Conservation (phyloP, 37 sponge, comb jelly and placozoan genomes). For the Corticium candelabrum region DNA sequence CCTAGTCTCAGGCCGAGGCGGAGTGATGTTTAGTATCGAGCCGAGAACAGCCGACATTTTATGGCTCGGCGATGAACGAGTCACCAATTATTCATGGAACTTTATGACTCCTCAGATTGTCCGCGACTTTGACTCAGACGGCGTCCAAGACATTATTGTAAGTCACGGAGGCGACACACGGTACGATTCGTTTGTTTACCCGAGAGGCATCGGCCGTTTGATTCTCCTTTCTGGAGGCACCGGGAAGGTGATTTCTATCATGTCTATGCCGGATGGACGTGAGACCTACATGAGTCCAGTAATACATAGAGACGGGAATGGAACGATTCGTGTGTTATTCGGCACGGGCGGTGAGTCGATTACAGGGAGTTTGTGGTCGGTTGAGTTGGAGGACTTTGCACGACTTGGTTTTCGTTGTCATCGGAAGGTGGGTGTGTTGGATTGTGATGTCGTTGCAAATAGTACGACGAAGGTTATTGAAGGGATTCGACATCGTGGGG, state of each 20-base stretch:
- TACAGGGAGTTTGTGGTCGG: neutral
- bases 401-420: neutral
- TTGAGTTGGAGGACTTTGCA: neutral
- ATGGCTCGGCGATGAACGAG: constrained; percentile 39
- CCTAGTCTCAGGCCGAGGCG: constrained; percentile 32
- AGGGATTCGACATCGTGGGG: neutral
- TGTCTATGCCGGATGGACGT: constrained; percentile 49
- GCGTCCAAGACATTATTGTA: constrained; percentile 41
- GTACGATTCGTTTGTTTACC: constrained; percentile 9
- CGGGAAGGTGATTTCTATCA: constrained; percentile 38
- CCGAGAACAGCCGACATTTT: constrained; percentile 25
- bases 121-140: constrained; percentile 61
- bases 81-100: constrained; percentile 27
- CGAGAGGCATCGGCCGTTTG: constrained; percentile 34
- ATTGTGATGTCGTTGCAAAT: neutral
- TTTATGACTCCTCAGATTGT: constrained; percentile 52
- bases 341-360: constrained; percentile 11
- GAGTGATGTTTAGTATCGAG: constrained; percentile 28
- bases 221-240: constrained; percentile 58
- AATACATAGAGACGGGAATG: neutral
- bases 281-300: constrained; percentile 76
- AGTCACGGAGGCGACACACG: constrained; percentile 58
- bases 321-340: neutral
- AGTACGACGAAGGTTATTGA: neutral
- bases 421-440: neutral